Evolutionary conservation across 2,113 vertebrate genomes (phyloP).

Genomic region (Anguilla rostrata): DNA sequence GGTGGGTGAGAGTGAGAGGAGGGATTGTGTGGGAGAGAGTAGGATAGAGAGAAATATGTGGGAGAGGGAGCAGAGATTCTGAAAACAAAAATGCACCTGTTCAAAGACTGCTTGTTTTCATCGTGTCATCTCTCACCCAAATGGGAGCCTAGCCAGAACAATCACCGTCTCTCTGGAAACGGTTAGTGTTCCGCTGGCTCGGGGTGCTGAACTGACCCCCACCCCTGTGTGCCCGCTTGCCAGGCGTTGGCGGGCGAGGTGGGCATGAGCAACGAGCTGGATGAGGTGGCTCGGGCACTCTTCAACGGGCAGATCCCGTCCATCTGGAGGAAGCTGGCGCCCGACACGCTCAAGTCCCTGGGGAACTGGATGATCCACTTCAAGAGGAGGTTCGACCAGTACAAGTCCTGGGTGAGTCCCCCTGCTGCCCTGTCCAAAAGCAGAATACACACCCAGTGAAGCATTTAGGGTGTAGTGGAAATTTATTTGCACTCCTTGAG

Average conservation of each 20-base stretch:
- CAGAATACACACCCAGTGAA: not conserved
- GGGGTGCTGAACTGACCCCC: too few relatives aligned
- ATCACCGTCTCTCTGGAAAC: too few relatives aligned
- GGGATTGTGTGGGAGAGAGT: too few relatives aligned
- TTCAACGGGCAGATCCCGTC: conserved; percentile 85
- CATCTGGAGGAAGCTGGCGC: conserved; percentile 89
- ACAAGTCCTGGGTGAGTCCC: conserved; percentile 80
- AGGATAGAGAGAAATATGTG: too few relatives aligned
- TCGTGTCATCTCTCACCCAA: too few relatives aligned
- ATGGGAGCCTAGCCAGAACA: too few relatives aligned
- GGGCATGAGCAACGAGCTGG: conserved; percentile 92
- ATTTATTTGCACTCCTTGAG: too few relatives aligned
- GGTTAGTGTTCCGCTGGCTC: too few relatives aligned
- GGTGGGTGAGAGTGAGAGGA: too few relatives aligned
- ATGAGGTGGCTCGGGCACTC: conserved; percentile 84
- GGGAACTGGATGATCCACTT: conserved; percentile 94
- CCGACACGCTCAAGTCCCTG: conserved; percentile 87
- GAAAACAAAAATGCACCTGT: too few relatives aligned
- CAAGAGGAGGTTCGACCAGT: conserved; percentile 80
- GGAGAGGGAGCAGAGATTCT: too few relatives aligned
- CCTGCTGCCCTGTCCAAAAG: not conserved
- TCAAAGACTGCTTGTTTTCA: too few relatives aligned
- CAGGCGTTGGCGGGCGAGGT: conserved; percentile 93
- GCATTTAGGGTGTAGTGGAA: not conserved
- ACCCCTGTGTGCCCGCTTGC: not conserved